A percentile compares a stretch with the other conserved stretches of the same genome.
These are phyloP conservation scores for Clangula hyemalis DNA, from an alignment of 2,797 vertebrate species.

Conservation along the genomic window DNA sequence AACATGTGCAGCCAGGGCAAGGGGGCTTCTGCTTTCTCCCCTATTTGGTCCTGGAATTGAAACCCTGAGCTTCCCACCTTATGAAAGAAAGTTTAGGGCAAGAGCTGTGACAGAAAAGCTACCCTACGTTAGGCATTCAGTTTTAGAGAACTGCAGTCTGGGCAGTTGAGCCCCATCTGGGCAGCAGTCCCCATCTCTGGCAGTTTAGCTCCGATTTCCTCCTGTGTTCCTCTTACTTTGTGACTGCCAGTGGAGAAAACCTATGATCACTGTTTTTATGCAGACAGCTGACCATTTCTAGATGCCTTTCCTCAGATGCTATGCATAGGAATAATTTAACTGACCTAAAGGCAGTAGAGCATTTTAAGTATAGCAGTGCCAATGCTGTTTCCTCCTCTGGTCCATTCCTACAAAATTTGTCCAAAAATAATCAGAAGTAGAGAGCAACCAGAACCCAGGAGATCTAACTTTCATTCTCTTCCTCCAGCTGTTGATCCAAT, in stretches of 20 bases:
- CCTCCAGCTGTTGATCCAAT: background rate
- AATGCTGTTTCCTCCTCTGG: background rate
- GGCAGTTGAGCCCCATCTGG: too few species aligned
- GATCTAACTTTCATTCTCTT: background rate
- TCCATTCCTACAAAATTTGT: background rate
- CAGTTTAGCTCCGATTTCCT: background rate
- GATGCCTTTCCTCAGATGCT: background rate
- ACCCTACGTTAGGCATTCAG: background rate
- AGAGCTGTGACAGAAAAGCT: background rate
- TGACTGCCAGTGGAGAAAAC: background rate
- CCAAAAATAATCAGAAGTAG: background rate
- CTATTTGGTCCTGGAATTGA: rapidly evolving
- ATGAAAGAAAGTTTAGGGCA: background rate
- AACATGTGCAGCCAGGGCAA: rapidly evolving
- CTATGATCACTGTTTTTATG: background rate
- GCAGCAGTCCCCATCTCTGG: rapidly evolving
- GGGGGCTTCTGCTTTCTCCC: background rate
- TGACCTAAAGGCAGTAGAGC: background rate
- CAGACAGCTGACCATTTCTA: background rate
- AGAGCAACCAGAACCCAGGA: background rate
- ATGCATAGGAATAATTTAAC: background rate
- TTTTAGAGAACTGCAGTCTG: rapidly evolving
- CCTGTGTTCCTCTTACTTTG: background rate
- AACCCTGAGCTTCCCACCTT: background rate
- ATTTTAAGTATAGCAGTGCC: background rate